Evolutionary conservation across 1,140 invertebrate genomes (phyloP).

Genomic region (Saccostrea glomerata): DNA sequence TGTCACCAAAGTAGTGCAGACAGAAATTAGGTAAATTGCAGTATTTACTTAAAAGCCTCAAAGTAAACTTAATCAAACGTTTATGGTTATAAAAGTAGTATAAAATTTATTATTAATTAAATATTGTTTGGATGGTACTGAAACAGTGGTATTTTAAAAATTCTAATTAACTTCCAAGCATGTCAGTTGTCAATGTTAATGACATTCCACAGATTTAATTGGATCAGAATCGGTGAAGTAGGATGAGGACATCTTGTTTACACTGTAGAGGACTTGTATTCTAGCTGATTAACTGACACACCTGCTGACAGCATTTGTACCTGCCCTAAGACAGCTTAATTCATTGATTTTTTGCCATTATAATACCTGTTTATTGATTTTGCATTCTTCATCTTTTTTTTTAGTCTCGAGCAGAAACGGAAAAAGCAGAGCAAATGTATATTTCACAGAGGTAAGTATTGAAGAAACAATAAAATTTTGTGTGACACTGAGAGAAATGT

Average conservation of each 20-base stretch:
- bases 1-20: not conserved
- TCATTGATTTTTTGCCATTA: not conserved
- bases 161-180: too few species aligned
- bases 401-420: constrained; percentile 87
- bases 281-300: not conserved
- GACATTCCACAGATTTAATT: too few species aligned
- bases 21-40: too few species aligned
- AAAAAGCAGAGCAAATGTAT: constrained; percentile 91
- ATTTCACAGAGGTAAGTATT: constrained; percentile 17
- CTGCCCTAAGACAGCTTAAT: constrained; percentile 23
- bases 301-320: not conserved
- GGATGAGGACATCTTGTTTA: not conserved
- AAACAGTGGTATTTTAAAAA: too few species aligned
- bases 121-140: too few species aligned
- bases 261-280: not conserved
- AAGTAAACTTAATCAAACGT: too few species aligned
- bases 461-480: too few species aligned
- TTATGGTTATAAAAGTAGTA: too few species aligned
- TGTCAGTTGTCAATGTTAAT: too few species aligned
- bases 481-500: not conserved
- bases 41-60: too few species aligned
- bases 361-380: constrained; percentile 15
- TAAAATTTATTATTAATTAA: too few species aligned
- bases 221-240: not conserved
- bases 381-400: constrained; percentile 40